Percentiles rank a stretch among this genome's conserved stretches.
Evolutionary conservation across 2,113 vertebrate species (phyloP).

Genomic region (Clarias batrachus): DNA sequence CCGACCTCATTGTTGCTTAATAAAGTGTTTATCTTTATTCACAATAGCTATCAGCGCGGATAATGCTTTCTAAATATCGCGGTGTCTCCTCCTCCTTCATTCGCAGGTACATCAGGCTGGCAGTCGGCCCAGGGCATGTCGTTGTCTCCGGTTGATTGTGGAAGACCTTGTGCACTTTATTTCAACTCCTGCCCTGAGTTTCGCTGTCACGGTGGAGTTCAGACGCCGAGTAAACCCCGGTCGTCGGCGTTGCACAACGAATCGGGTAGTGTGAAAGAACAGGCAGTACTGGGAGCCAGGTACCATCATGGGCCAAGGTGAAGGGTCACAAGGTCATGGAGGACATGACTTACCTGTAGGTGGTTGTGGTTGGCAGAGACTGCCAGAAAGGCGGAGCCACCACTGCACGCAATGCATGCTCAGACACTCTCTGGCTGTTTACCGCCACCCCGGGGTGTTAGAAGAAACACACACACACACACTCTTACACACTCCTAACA

Average conservation of each 20-base stretch:
- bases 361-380: constrained; percentile 40
- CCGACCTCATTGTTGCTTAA: neutral
- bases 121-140: neutral
- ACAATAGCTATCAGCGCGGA: neutral
- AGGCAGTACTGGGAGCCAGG: constrained; percentile 9
- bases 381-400: constrained; percentile 39
- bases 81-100: neutral
- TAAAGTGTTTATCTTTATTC: constrained; percentile 17
- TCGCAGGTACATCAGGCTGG: constrained; percentile 10
- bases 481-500: neutral
- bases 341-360: constrained; percentile 49
- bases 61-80: neutral
- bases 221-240: neutral
- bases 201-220: neutral
- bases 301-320: neutral
- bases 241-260: constrained; percentile 3
- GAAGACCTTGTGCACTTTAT: constrained; percentile 42
- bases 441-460: constrained; percentile 49
- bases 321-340: constrained; percentile 48
- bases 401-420: constrained; percentile 55
- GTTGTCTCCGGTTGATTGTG: constrained; percentile 8
- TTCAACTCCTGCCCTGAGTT: constrained; percentile 40
- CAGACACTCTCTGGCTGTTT: constrained; percentile 48
- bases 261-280: neutral
- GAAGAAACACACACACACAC: constrained; percentile 10